Evolutionary conservation across 1,140 invertebrate species (phyloP), one percentile per base, ranked within the genome.

Genomic region (Polypedilum pembai): DNA sequence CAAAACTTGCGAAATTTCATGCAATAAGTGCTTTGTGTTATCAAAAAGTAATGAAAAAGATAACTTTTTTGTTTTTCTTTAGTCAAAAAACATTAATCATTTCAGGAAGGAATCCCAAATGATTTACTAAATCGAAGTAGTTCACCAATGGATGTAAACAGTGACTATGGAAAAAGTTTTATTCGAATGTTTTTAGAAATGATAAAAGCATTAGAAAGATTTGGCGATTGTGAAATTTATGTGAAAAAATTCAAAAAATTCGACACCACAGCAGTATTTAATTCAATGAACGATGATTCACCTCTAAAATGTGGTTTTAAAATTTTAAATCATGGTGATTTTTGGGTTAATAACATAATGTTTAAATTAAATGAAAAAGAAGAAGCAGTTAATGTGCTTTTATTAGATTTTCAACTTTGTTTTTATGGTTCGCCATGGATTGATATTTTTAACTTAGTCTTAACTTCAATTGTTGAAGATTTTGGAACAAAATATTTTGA

Each of bases 291-390:
- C 10, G 17, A 8, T 4, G 12, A 75, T 8, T 73, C 73, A 0
- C 45, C 72, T 3, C 74, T 77, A 0, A 77, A 82, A 12, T 74
- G 84, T 10, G 82, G 84, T 45, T 85, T 87, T 74, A 80, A 82
- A 56, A 85, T 87, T 5, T 78, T 88, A 24, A 85, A 83, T 77
- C 87, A 87, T 63, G 87, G 86, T n/a, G 87, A 88, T 76, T 80
- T 79, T 15, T 87, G 86, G 86, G 81, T 86, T 1, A 89, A 88
- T 76, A 90, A 90, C 76, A 87, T 90, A 80, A 79, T 90, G 77
- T 90, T 89, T 77, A 83, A 83, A 56, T 88, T 89, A 74, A 78
- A 86, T 73, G 75, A 82, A 0, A 73, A 80, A 0, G 80, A 80
- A 0, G 80, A 84, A 74, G 82, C 85, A 0, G 80, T 84, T 5